These are phyloP conservation scores for Drosophila ananassae DNA, from an alignment of 1,140 invertebrate genomes.

Conservation along the genomic window DNA sequence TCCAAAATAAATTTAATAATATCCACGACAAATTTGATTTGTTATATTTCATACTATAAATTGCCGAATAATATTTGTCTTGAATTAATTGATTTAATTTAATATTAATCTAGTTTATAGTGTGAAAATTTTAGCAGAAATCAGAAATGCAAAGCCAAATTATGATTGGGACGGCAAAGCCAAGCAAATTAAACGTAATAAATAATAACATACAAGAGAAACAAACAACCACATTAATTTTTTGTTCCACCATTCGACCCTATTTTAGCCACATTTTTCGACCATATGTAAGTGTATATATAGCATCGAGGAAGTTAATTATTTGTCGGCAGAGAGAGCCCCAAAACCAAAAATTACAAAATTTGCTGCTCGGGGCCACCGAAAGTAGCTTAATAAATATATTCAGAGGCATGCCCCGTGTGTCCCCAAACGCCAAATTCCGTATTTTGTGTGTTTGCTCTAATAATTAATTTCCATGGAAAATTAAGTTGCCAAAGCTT, in stretches of 20 bases:
- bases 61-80: background rate
- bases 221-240: conserved; percentile 31
- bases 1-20: no score
- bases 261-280: conserved; percentile 5
- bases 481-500: conserved; percentile 49
- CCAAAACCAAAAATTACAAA: conserved; percentile 28
- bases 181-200: conserved; percentile 42
- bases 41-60: background rate
- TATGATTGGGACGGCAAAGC: conserved; percentile 19
- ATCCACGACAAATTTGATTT: background rate
- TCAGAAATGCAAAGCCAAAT: conserved; percentile 8
- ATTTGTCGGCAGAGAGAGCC: conserved; percentile 31
- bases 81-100: background rate
- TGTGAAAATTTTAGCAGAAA: background rate
- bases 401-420: conserved; percentile 40
- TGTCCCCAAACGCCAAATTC: conserved; percentile 14
- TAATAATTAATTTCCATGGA: conserved; percentile 51
- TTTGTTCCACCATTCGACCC: background rate
- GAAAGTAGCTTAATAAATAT: conserved; percentile 35
- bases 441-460: conserved; percentile 37
- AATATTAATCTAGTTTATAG: background rate
- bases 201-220: conserved; percentile 47
- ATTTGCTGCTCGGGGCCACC: conserved; percentile 20
- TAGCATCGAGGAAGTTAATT: conserved; percentile 42
- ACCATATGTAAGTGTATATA: conserved; percentile 12